These are phyloP conservation scores for Cavia aperea DNA, from an alignment of 2,113 vertebrate species.

Conservation along the genomic window DNA sequence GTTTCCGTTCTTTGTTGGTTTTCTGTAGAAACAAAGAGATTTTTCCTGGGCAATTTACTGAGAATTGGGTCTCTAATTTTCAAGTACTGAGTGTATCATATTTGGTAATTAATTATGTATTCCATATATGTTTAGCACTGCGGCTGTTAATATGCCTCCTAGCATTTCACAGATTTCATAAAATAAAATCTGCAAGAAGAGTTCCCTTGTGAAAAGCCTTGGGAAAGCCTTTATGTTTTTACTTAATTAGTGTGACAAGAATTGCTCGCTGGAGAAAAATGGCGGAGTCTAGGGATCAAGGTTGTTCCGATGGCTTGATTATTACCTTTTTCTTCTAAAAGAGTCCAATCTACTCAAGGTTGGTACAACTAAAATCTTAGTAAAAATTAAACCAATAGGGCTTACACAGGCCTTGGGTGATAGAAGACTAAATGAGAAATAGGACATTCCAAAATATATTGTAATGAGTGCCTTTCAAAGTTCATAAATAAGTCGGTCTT, in stretches of 20 bases:
- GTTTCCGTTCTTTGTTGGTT: background rate
- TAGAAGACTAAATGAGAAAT: background rate
- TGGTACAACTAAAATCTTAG: background rate
- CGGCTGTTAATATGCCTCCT: constrained; percentile 46
- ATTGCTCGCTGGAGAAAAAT: background rate
- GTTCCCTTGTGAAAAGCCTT: background rate
- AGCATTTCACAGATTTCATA: constrained; percentile 52
- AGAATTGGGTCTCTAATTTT: background rate
- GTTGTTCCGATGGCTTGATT: background rate
- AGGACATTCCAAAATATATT: background rate
- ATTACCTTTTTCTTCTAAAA: constrained; percentile 28
- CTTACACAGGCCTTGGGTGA: background rate
- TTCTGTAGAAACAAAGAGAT: constrained; percentile 21
- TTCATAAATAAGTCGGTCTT: background rate
- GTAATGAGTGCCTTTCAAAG: background rate
- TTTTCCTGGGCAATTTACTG: background rate
- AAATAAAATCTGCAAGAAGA: constrained; percentile 48
- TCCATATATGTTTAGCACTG: constrained; percentile 38
- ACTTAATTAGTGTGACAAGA: constrained; percentile 63
- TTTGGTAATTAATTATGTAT: constrained; percentile 54
- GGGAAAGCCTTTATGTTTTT: constrained; percentile 53
- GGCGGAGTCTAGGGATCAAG: constrained; percentile 20
- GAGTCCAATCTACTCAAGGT: background rate
- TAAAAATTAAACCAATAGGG: background rate
- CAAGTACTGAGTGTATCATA: background rate